phyloP scores from a whole-genome alignment of 2,888 invertebrate genomes.

The Tetropium fuscum region DNA sequence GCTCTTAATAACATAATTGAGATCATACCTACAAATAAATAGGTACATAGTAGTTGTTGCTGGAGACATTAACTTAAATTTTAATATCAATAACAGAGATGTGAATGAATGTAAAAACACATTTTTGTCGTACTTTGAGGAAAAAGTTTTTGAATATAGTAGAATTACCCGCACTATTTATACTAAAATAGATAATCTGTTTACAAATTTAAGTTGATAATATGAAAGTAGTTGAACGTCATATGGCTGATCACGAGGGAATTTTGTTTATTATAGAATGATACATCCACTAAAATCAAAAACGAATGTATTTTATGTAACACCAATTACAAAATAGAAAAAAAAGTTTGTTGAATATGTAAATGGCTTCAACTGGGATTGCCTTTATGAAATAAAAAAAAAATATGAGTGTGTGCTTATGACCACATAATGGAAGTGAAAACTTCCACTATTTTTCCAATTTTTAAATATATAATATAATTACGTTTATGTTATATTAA shows the following conservation, averaged over 20 bases:
- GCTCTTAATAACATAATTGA: slow-evolving; percentile 15
- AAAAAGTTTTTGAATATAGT: slow-evolving; percentile 9
- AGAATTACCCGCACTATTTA: slow-evolving; percentile 10
- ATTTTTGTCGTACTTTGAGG: slow-evolving; percentile 8
- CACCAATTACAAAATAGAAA: slow-evolving; percentile 16
- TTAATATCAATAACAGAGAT: slow-evolving; percentile 11
- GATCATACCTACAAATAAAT: slow-evolving; percentile 12
- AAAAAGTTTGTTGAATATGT: slow-evolving; percentile 13
- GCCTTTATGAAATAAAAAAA: slow-evolving; percentile 10
- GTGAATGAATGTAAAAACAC: slow-evolving; percentile 10
- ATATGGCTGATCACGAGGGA: slow-evolving; percentile 11
- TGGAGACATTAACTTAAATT: slow-evolving; percentile 12
- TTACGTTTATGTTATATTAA: too few species aligned
- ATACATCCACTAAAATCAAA: background rate
- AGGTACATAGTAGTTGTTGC: slow-evolving; percentile 6
- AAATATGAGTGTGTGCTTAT: too few species aligned
- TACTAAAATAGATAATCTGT: slow-evolving; percentile 22
- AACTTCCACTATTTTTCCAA: too few species aligned
- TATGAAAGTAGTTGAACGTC: slow-evolving; percentile 9
- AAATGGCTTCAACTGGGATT: slow-evolving; percentile 7
- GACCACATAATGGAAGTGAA: too few species aligned
- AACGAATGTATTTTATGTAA: slow-evolving; percentile 3
- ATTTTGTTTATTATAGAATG: background rate
- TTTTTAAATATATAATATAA: too few species aligned
- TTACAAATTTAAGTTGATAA: background rate